A percentile compares a stretch with the other conserved stretches of the same genome.
Conservation (phyloP, 2,113 vertebrate genomes). For the Odocoileus virginianus region DNA sequence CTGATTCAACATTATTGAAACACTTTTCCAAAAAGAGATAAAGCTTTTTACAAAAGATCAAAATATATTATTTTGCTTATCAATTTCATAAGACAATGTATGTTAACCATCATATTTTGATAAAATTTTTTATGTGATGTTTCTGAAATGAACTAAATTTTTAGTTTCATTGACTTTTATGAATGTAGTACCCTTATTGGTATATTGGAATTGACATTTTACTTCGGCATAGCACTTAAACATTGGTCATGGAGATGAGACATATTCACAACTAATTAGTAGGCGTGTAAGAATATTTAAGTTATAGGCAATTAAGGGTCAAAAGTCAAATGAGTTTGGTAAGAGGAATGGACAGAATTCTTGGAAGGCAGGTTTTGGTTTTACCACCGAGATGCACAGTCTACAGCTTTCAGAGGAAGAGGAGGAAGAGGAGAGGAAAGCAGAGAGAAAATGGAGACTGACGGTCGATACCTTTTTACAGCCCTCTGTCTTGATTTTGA, state of each 20-base stretch:
- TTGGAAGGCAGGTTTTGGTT: background rate
- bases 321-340: background rate
- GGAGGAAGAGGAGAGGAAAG: background rate
- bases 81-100: background rate
- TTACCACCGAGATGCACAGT: background rate
- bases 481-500: constrained; percentile 91
- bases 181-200: background rate
- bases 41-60: background rate
- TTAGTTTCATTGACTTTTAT: background rate
- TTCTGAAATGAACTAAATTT: constrained; percentile 18
- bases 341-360: background rate
- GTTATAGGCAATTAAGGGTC: background rate
- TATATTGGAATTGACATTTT: background rate
- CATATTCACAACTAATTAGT: background rate
- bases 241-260: background rate
- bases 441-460: rapidly evolving
- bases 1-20: background rate
- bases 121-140: background rate
- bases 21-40: background rate
- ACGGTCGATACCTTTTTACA: constrained; percentile 91
- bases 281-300: background rate
- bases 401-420: background rate
- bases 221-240: background rate
- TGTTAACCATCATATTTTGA: background rate
- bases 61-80: background rate